Evolutionary conservation across 2,888 invertebrate species (phyloP).

Genomic region (Andricus curvator): DNA sequence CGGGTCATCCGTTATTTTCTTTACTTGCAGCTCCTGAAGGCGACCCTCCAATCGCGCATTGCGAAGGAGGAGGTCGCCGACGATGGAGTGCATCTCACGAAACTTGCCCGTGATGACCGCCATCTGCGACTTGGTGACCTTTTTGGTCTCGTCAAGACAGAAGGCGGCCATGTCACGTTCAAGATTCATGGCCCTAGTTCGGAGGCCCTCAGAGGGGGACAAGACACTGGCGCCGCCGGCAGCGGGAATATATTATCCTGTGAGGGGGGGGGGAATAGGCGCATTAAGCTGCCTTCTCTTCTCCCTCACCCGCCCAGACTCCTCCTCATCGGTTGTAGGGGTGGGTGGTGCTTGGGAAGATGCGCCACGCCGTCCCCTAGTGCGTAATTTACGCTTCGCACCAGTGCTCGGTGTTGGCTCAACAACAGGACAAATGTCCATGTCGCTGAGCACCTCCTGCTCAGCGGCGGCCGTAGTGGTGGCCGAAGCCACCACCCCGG

Average conservation of each 20-base stretch:
- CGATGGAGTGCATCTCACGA: neutral
- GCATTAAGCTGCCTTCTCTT: too few species aligned
- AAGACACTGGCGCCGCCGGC: rapidly evolving
- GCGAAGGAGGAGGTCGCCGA: neutral
- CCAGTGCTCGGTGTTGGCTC: too few species aligned
- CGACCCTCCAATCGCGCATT: neutral
- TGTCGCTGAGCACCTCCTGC: too few species aligned
- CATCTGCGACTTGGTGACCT: neutral
- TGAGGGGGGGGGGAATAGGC: too few species aligned
- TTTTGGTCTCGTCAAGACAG: neutral
- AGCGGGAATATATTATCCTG: rapidly evolving
- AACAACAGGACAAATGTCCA: too few species aligned
- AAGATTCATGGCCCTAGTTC: neutral
- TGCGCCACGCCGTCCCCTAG: rapidly evolving
- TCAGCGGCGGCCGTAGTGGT: too few species aligned
- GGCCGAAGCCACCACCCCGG: too few species aligned
- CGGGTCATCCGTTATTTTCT: rapidly evolving
- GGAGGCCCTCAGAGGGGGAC: neutral
- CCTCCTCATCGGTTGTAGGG: too few species aligned
- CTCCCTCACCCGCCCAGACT: too few species aligned
- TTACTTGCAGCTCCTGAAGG: neutral
- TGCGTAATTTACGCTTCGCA: too few species aligned
- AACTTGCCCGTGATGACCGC: neutral
- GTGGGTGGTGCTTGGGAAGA: too few species aligned
- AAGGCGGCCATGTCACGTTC: neutral